A percentile compares a stretch with the other conserved stretches of the same genome.
phyloP scores from a whole-genome alignment of 2,113 vertebrate species.

The Prietella phreatophila region DNA sequence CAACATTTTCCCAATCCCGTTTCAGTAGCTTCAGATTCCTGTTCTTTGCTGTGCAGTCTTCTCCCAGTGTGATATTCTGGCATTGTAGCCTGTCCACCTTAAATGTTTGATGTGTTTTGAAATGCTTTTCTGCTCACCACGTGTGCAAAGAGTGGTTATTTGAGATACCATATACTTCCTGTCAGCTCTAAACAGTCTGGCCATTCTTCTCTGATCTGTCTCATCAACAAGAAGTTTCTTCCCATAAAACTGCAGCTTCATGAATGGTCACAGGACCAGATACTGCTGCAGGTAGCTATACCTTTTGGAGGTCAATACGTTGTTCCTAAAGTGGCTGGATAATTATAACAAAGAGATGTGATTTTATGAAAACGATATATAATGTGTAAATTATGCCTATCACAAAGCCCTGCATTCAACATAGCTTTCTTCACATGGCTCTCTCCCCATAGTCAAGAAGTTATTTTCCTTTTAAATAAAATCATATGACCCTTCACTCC shows the following conservation, averaged over 20 bases:
- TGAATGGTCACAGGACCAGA: neutral
- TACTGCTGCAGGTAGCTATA: neutral
- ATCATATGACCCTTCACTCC: conserved; percentile 4
- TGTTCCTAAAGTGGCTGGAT: neutral
- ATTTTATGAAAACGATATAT: neutral
- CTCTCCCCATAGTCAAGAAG: no score
- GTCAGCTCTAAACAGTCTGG: neutral
- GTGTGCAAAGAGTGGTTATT: neutral
- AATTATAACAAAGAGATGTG: neutral
- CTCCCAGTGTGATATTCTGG: neutral
- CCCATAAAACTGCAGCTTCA: neutral
- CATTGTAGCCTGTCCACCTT: neutral
- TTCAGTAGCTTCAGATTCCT: neutral
- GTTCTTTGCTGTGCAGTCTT: neutral
- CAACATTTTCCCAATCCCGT: neutral
- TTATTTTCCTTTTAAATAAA: neutral
- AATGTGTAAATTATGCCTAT: neutral
- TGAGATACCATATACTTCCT: neutral
- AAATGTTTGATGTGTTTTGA: neutral
- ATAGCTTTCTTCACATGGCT: neutral
- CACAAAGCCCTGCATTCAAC: neutral
- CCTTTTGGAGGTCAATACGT: neutral
- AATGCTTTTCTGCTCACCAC: neutral
- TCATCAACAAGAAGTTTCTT: neutral
- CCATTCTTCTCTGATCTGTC: neutral